Evolutionary conservation across 1,140 invertebrate species (phyloP).

Genomic region (Drosophila gunungcola): DNA sequence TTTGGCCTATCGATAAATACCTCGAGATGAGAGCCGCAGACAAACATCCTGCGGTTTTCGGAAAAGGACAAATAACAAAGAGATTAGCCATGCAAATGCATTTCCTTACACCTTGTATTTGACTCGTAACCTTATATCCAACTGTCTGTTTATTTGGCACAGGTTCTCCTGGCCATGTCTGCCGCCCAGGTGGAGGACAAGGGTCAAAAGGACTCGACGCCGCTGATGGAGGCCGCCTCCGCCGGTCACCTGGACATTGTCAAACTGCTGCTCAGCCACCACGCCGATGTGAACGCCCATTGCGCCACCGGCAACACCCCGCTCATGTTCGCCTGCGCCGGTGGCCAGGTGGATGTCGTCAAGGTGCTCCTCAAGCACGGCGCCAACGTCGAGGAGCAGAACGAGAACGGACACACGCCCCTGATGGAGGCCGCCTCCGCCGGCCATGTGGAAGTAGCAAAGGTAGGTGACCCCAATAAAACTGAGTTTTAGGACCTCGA

Average conservation of each 20-base stretch:
- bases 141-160: constrained; percentile 16
- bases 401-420: constrained; percentile 99
- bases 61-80: neutral
- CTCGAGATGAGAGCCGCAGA: neutral
- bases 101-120: neutral
- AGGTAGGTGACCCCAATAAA: constrained; percentile 84
- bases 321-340: constrained; percentile 98
- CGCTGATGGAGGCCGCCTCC: constrained; percentile 98
- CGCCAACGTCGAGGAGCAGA: constrained; percentile 99
- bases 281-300: constrained; percentile 98
- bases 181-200: constrained; percentile 98
- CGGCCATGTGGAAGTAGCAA: constrained; percentile 97
- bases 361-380: constrained; percentile 94
- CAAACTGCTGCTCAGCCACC: constrained; percentile 94
- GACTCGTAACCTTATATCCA: neutral
- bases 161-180: constrained; percentile 98
- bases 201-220: constrained; percentile 96
- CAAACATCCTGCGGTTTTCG: neutral
- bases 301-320: constrained; percentile 98
- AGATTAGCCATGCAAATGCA: neutral
- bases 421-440: constrained; percentile 99
- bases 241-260: constrained; percentile 98
- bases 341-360: constrained; percentile 97
- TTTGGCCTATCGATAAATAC: constrained; percentile 32
- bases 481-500: neutral